Evolutionary conservation across 2,113 vertebrate genomes (phyloP).

Genomic region (Sylvietta virens): DNA sequence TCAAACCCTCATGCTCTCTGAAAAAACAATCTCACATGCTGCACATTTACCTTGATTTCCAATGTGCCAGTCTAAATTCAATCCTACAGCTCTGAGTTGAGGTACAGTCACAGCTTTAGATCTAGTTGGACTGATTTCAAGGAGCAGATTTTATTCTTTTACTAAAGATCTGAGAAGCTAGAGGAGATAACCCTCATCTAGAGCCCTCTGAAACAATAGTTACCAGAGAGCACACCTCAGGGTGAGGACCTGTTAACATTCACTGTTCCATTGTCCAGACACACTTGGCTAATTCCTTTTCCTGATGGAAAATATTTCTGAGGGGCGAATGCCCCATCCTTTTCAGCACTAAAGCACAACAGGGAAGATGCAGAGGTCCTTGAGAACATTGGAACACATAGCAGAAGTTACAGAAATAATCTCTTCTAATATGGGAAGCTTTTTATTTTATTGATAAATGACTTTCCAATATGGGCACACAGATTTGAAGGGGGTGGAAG

Average conservation of each 20-base stretch:
- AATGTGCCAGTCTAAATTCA: background rate
- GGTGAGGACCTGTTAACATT: background rate
- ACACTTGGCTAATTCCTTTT: background rate
- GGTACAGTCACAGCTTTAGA: background rate
- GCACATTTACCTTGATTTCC: background rate
- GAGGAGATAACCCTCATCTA: background rate
- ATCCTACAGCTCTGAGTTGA: background rate
- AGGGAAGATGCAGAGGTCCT: background rate
- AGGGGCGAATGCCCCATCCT: fast-evolving
- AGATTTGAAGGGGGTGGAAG: background rate
- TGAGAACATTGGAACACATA: background rate
- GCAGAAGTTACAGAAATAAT: background rate
- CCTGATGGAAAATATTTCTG: background rate
- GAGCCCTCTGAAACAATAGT: background rate
- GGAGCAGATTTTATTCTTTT: background rate
- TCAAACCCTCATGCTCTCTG: background rate
- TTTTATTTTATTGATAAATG: background rate
- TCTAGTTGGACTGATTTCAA: background rate
- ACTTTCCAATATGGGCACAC: background rate
- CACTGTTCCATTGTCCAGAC: background rate
- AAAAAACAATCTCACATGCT: background rate
- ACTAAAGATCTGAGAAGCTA: background rate
- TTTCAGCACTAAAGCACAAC: background rate
- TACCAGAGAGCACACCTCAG: background rate
- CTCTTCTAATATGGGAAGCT: background rate